phyloP scores from a whole-genome alignment of 2,113 vertebrate species.

The Phasianus colchicus region DNA sequence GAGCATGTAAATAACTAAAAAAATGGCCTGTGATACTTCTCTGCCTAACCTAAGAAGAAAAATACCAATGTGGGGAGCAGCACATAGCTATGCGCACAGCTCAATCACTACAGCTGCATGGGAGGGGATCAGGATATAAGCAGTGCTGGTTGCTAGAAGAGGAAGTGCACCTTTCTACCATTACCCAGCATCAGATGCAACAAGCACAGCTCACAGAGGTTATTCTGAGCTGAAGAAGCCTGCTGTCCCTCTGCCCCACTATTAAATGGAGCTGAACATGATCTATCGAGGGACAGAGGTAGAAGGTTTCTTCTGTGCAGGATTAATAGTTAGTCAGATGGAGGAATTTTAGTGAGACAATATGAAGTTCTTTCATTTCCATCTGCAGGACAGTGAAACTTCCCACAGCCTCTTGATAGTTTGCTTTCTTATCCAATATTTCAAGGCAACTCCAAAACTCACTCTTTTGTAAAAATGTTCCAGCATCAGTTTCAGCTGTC shows the following conservation, averaged over 20 bases:
- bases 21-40: not conserved
- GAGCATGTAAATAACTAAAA: not conserved
- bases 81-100: not conserved
- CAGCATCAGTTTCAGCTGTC: constrained; percentile 3
- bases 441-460: not conserved
- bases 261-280: not conserved
- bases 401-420: not conserved
- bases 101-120: rapidly evolving
- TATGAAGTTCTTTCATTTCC: not conserved
- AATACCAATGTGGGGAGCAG: not conserved
- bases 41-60: not conserved
- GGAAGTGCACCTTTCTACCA: not conserved
- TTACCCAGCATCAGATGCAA: not conserved
- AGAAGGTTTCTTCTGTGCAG: not conserved
- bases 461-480: not conserved
- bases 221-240: not conserved
- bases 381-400: not conserved
- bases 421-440: not conserved
- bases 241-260: not conserved
- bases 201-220: not conserved
- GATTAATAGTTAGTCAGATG: not conserved
- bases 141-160: not conserved
- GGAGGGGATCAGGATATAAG: not conserved
- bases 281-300: not conserved
- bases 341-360: not conserved